A percentile compares a stretch with the other conserved stretches of the same genome.
phyloP scores from a whole-genome alignment of 1,140 invertebrate species.

The Lepidotrigona ventralis region DNA sequence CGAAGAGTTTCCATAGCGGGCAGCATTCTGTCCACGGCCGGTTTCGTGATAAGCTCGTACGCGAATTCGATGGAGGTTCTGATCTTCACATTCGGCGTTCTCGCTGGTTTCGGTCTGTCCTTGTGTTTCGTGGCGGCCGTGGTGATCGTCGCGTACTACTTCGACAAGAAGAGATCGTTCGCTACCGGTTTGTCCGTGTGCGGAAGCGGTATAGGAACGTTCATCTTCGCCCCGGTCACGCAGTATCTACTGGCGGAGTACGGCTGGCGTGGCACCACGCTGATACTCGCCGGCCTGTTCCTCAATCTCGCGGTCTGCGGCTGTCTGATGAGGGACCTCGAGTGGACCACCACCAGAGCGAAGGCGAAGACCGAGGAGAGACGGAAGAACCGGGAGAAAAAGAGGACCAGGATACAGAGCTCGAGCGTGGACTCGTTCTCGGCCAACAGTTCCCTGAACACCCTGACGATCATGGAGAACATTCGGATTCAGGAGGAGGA shows the following conservation, averaged over 20 bases:
- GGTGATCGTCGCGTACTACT: constrained; percentile 97
- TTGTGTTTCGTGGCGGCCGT: constrained; percentile 94
- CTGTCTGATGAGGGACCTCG: constrained; percentile 89
- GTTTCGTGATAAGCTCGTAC: constrained; percentile 91
- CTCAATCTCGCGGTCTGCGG: constrained; percentile 94
- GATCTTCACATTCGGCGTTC: constrained; percentile 91
- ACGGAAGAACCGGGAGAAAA: constrained; percentile 82
- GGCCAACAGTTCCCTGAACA: constrained; percentile 84
- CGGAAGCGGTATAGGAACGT: constrained; percentile 93
- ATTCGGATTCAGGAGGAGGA: constrained; percentile 66
- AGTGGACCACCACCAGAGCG: constrained; percentile 84
- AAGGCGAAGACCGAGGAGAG: constrained; percentile 84
- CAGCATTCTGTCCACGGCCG: constrained; percentile 87
- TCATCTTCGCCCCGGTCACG: constrained; percentile 94
- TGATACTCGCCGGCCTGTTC: constrained; percentile 91
- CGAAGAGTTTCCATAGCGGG: constrained; percentile 90
- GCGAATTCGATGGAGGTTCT: constrained; percentile 88
- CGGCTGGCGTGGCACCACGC: constrained; percentile 91
- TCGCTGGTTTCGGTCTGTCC: constrained; percentile 92
- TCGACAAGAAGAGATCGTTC: constrained; percentile 94
- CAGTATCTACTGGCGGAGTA: constrained; percentile 88
- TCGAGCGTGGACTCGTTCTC: constrained; percentile 85
- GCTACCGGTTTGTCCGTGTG: constrained; percentile 96
- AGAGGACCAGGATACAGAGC: constrained; percentile 82
- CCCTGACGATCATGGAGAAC: constrained; percentile 78